phyloP scores from a whole-genome alignment of 2,113 vertebrate species.

The Hippopotamus amphibius region DNA sequence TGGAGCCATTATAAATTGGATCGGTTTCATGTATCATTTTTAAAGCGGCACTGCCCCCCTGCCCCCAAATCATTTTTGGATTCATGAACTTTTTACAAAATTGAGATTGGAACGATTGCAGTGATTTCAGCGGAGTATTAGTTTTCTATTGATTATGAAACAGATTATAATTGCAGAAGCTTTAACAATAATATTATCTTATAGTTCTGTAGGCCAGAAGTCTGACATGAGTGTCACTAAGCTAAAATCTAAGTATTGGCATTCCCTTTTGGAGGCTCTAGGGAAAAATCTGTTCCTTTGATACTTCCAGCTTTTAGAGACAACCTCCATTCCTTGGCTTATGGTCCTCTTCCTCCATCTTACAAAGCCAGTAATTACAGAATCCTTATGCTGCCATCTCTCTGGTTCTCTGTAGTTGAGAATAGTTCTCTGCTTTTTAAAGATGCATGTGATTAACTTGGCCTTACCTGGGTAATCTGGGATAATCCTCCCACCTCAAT shows the following conservation, averaged over 20 bases:
- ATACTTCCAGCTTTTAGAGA: not conserved
- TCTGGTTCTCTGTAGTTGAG: not conserved
- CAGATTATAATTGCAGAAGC: not conserved
- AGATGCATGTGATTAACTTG: not conserved
- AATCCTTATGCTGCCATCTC: not conserved
- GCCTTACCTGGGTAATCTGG: not conserved
- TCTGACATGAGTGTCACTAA: not conserved
- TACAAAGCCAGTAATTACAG: not conserved
- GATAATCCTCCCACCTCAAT: not conserved
- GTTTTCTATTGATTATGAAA: not conserved
- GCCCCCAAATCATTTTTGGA: not conserved
- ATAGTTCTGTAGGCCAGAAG: not conserved
- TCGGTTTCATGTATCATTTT: constrained; percentile 21
- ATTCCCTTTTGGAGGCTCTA: not conserved
- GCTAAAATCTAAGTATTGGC: not conserved
- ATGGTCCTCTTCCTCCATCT: not conserved
- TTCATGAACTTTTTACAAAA: not conserved
- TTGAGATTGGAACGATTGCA: not conserved
- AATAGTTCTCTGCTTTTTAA: not conserved
- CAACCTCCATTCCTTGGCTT: not conserved
- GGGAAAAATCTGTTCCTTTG: not conserved
- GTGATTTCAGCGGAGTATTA: not conserved
- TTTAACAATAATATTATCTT: not conserved
- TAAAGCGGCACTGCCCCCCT: not conserved
- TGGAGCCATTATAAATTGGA: not conserved